Base-by-base conservation (phyloP, 2,797 vertebrate species). In the Oreonectes daqikongensis region DNA sequence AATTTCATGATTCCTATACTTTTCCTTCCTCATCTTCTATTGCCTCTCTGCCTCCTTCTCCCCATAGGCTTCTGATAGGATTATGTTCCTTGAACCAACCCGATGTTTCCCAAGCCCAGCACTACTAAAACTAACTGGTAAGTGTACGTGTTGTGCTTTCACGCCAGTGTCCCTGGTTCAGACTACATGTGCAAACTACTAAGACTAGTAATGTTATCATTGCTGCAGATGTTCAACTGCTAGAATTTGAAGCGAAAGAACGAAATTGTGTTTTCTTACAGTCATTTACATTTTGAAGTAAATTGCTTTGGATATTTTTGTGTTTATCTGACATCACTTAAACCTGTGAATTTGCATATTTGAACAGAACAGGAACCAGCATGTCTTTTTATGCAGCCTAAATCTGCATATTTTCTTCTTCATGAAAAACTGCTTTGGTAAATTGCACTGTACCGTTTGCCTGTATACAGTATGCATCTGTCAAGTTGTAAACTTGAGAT, bases 21-120 rank as follows among this genome's bases (percentile, higher is more conserved):
- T 61, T 74, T 42, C 28, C 71, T 70, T 68, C n/a, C 15, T 15
- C 57, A 60, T 65, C 55, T 75, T n/a, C 40, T 60, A 11, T 63
- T 42, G 46, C 69, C 64, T 50, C 75, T n/a, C 50, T 46, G 32
- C 67, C 79, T 55, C 59, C 72, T 74, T 75, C 35, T 74, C 66
- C 74, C 64, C 44, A 48, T 60, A 74, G 82, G 53, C 55, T 38
- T 79, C 65, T 72, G 60, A 77, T 44, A 76, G 75, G 84, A 83
- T 80, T 83, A 77, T 38, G 61, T 65, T 77, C 50, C 84, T n/a
- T 75, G 64, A 55, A 69, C 59, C 78, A 69, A 66, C 72, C 60
- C 50, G 55, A 75, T 79, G 69, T 80, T 69, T 80, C 69, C 60
- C 72, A 60, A 52, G 30, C 60, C 72, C 61, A n/a, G 64, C 55